Conservation (phyloP, 2,113 vertebrate genomes). For the Podarcis raffonei region DNA sequence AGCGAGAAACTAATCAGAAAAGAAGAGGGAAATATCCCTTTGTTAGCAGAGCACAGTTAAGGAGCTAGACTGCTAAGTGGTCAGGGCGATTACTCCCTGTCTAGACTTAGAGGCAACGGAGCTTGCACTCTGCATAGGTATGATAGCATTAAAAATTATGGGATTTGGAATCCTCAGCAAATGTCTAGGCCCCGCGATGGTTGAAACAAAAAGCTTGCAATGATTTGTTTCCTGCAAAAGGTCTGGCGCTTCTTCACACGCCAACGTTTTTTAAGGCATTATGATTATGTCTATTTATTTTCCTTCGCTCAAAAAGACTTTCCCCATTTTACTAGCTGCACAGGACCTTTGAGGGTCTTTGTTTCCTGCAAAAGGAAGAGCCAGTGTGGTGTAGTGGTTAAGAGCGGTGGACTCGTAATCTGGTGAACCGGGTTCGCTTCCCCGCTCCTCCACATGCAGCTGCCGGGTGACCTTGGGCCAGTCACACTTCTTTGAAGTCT, state of each 20-base stretch:
- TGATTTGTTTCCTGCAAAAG: too few species aligned
- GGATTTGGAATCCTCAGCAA: neutral
- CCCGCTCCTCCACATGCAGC: too few species aligned
- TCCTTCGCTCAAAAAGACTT: too few species aligned
- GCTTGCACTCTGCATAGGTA: neutral
- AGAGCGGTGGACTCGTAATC: too few species aligned
- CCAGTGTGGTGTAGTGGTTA: too few species aligned
- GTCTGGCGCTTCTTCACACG: too few species aligned
- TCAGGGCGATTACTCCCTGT: neutral
- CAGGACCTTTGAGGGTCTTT: too few species aligned
- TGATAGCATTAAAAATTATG: neutral
- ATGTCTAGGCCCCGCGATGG: neutral
- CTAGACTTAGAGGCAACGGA: neutral
- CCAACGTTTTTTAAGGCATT: neutral
- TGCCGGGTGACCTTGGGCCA: too few species aligned
- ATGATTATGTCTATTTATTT: neutral
- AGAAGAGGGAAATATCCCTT: constrained; percentile 15
- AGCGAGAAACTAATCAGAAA: constrained; percentile 25
- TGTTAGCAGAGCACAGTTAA: constrained; percentile 7
- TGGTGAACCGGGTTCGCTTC: too few species aligned
- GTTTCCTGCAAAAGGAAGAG: too few species aligned
- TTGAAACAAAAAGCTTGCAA: neutral
- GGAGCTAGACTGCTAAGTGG: neutral
- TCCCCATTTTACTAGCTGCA: too few species aligned
- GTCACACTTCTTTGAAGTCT: too few species aligned